Percentiles rank a stretch among this genome's conserved stretches.
phyloP scores from a whole-genome alignment of 2,113 vertebrate species.

The Limnothrissa miodon region DNA sequence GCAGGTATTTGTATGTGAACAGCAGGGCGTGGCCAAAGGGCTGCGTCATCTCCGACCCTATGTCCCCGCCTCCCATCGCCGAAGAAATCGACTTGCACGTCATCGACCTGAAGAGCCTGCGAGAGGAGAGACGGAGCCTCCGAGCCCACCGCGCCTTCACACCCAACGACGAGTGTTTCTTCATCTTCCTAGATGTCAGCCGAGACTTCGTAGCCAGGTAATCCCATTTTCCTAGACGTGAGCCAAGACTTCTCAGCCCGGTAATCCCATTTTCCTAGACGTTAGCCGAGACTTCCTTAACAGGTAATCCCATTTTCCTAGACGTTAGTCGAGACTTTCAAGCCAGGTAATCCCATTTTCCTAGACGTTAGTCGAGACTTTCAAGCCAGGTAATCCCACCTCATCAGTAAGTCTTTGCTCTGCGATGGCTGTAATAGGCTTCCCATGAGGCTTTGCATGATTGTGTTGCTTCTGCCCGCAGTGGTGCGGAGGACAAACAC shows the following conservation, averaged over 20 bases:
- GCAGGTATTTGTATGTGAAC: slow-evolving; percentile 94
- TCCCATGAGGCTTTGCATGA: neutral
- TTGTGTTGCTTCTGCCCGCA: slow-evolving; percentile 38
- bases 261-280: slow-evolving; percentile 95
- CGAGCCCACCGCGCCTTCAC: slow-evolving; percentile 91
- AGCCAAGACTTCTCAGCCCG: slow-evolving; percentile 96
- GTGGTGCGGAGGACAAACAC: slow-evolving; percentile 91
- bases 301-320: slow-evolving; percentile 96
- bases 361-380: slow-evolving; percentile 95
- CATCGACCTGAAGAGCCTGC: slow-evolving; percentile 90
- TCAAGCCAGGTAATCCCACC: slow-evolving; percentile 84
- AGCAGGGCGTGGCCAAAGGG: slow-evolving; percentile 91
- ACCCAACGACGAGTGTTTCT: slow-evolving; percentile 94
- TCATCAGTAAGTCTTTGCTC: neutral
- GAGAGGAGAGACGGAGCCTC: slow-evolving; percentile 86
- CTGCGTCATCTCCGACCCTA: slow-evolving; percentile 88
- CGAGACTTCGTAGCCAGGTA: slow-evolving; percentile 95
- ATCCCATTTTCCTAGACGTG: slow-evolving; percentile 87
- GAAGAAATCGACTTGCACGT: slow-evolving; percentile 95
- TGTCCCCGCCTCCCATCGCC: slow-evolving; percentile 91
- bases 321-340: slow-evolving; percentile 96
- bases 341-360: slow-evolving; percentile 97
- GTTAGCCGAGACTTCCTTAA: slow-evolving; percentile 96
- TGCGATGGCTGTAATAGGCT: neutral
- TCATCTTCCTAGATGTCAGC: slow-evolving; percentile 96